Percentiles rank a stretch among this genome's conserved stretches.
These are phyloP conservation scores for Scaptodrosophila latifasciaeformis DNA, from an alignment of 2,888 invertebrate species.

Conservation along the genomic window DNA sequence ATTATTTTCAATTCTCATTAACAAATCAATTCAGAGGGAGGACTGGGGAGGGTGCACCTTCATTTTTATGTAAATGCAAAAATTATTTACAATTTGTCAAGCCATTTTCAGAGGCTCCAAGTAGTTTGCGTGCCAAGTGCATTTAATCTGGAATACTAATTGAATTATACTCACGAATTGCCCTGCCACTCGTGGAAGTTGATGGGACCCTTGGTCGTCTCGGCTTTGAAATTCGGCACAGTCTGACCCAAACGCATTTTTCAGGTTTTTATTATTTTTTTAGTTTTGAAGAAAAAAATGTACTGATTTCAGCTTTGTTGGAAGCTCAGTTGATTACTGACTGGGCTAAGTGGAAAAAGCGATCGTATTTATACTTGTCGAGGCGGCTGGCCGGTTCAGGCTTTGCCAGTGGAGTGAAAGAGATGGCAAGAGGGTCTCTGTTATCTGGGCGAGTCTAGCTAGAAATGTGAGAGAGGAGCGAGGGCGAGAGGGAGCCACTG, in stretches of 20 bases:
- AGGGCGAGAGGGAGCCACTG: too few relatives aligned
- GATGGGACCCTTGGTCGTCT: constrained; percentile 83
- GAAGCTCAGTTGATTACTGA: constrained; percentile 21
- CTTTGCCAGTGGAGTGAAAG: not conserved
- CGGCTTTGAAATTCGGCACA: constrained; percentile 85
- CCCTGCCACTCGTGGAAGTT: constrained; percentile 87
- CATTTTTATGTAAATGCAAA: too few relatives aligned
- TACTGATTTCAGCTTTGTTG: constrained; percentile 2
- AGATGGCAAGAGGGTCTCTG: too few relatives aligned
- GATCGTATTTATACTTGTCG: constrained; percentile 34
- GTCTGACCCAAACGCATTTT: constrained; percentile 83
- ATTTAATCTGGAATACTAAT: not conserved
- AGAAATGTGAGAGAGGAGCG: too few relatives aligned
- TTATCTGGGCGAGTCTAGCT: too few relatives aligned
- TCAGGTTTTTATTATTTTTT: constrained; percentile 12
- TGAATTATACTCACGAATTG: constrained; percentile 80
- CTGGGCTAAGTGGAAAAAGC: constrained; percentile 20
- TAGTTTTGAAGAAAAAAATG: not conserved
- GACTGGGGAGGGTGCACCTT: too few relatives aligned
- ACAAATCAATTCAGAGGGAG: too few relatives aligned
- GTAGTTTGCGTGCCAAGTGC: not conserved
- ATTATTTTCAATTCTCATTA: too few relatives aligned
- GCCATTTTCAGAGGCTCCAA: too few relatives aligned
- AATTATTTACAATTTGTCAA: too few relatives aligned
- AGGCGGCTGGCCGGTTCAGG: not conserved